Evolutionary conservation across 1,140 invertebrate genomes (phyloP), one percentile per base, ranked within the genome.

Genomic region (Leptonema lineaticorne): DNA sequence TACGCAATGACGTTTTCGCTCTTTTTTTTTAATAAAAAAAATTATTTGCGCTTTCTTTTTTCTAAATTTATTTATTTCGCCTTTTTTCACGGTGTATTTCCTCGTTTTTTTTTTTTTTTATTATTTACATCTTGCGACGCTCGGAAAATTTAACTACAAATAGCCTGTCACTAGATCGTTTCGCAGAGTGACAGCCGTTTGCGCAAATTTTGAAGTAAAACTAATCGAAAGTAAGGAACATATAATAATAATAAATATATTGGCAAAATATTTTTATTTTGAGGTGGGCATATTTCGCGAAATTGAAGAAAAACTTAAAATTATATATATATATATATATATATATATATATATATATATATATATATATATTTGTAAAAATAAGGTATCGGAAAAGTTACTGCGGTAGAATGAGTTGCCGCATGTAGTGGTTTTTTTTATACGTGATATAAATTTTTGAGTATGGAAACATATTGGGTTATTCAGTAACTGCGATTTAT

Each of bases 1-100:
- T 26, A 26, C 53, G 24, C 53, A 59, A 30, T 29, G 30, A 11
- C 14, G n/a, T 33, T 11, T 22, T 57, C 20, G 37, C 9, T 41
- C 24, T 20, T 53, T 53, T 20, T 53, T n/a, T n/a, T n/a, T n/a
- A n/a, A n/a, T n/a, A n/a, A n/a, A n/a, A n/a, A 9, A 53, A 59
- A 59, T 59, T 59, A 59, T 22, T 29, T 20, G 20, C 57, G 24
- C 57, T 59, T 59, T 59, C 57, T 9, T 53, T 53, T 53, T 53
- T 16, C 24, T 29, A n/a, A n/a, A n/a, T n/a, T n/a, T n/a, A n/a
- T n/a, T n/a, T n/a, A 29, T n/a, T 59, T 33, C 57, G 57, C 28
- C 1, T 37, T 2, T n/a, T n/a, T n/a, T n/a, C n/a, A 29, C 30
- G 57, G 18, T 18, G 27, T 57, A 28, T 24, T 9, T 11, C 28